Percentiles rank a stretch among this genome's conserved stretches.
These are phyloP conservation scores for Hylyphantes graminicola DNA, from an alignment of 1,140 invertebrate species.

Conservation along the genomic window DNA sequence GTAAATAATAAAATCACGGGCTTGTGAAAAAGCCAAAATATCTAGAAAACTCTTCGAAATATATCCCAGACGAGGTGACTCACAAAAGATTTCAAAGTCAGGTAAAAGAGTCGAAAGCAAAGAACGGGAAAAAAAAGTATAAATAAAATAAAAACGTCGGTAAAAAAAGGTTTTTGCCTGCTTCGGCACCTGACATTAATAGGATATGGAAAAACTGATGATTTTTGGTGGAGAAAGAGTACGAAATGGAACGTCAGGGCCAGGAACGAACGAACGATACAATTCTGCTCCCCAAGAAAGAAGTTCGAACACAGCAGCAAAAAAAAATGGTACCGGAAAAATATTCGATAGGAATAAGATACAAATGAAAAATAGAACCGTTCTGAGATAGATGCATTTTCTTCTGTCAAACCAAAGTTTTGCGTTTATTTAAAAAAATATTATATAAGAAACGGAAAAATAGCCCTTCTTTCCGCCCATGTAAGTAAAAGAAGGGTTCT, in stretches of 20 bases:
- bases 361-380: conserved; percentile 39
- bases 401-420: conserved; percentile 54
- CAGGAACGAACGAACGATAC: conserved; percentile 50
- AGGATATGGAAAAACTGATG: conserved; percentile 59
- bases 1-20: conserved; percentile 8
- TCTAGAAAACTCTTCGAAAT: background rate
- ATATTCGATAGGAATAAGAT: conserved; percentile 39
- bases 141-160: conserved; percentile 32
- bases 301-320: conserved; percentile 37
- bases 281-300: conserved; percentile 39
- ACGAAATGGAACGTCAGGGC: conserved; percentile 51
- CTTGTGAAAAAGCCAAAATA: conserved; percentile 10
- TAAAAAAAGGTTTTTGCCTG: conserved; percentile 24
- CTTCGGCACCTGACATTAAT: conserved; percentile 56
- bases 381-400: conserved; percentile 55
- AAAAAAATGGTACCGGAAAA: background rate
- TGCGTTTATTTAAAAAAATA: conserved; percentile 53
- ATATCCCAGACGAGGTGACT: conserved; percentile 3
- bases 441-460: conserved; percentile 36
- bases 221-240: conserved; percentile 43
- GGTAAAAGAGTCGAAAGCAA: conserved; percentile 38
- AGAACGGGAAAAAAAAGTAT: conserved; percentile 9
- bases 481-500: conserved; percentile 16
- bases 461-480: background rate
- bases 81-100: conserved; percentile 55